Percentiles rank a stretch among this genome's conserved stretches.
phyloP scores from a whole-genome alignment of 2,797 vertebrate species.

The Malacoraja senta region DNA sequence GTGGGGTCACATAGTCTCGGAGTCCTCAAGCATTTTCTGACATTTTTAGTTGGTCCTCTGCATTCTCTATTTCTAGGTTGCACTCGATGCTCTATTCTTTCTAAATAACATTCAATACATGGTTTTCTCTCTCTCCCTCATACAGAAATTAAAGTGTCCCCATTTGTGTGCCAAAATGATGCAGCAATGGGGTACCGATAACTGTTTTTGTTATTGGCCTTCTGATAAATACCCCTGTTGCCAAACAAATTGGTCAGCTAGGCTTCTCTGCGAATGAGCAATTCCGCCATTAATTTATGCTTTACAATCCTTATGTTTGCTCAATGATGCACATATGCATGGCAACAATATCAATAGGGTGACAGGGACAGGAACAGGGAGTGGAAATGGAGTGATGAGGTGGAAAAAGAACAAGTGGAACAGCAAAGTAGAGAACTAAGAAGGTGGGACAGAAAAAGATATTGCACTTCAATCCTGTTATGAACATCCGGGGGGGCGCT shows the following conservation, averaged over 20 bases:
- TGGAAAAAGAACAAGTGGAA: too few species aligned
- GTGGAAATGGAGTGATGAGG: too few species aligned
- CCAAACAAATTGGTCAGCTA: background rate
- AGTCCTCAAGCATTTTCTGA: background rate
- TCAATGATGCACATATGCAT: background rate
- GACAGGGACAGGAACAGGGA: too few species aligned
- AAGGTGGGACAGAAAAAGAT: background rate
- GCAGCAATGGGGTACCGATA: too few species aligned
- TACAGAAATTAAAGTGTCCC: background rate
- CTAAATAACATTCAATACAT: background rate
- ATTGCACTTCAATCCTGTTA: background rate
- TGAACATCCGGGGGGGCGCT: background rate
- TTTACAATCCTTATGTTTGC: background rate
- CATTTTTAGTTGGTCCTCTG: background rate
- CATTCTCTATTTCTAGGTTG: background rate
- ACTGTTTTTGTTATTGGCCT: too few species aligned
- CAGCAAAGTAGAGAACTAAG: background rate
- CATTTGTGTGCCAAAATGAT: too few species aligned
- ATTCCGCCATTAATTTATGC: background rate
- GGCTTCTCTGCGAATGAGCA: background rate
- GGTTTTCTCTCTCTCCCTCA: background rate
- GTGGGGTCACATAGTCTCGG: background rate
- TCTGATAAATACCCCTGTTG: too few species aligned
- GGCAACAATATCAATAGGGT: background rate
- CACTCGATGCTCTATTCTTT: background rate